Evolutionary conservation across 2,888 invertebrate genomes (phyloP).

Genomic region (Graphium colonna): DNA sequence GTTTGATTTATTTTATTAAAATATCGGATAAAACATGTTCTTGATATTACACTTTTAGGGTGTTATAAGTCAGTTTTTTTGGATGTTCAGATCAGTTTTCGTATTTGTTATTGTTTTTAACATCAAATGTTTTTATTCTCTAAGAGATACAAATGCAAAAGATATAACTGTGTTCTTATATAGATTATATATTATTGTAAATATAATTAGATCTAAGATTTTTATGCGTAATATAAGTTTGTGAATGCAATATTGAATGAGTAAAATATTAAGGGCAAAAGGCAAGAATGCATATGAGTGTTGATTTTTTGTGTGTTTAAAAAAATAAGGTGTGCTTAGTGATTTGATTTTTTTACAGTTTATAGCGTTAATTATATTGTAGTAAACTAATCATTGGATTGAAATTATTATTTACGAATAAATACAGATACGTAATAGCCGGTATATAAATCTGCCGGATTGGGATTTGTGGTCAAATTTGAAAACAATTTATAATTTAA

Average conservation of each 20-base stretch:
- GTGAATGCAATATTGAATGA: not conserved
- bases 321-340: not conserved
- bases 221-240: not conserved
- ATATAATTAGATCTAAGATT: not conserved
- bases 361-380: not conserved
- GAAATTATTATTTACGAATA: too few species aligned
- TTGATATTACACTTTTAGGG: too few species aligned
- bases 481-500: too few species aligned
- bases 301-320: not conserved
- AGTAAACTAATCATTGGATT: too few species aligned
- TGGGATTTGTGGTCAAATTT: too few species aligned
- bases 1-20: too few species aligned
- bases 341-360: not conserved
- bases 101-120: too few species aligned
- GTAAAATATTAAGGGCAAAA: not conserved
- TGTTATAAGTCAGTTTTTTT: too few species aligned
- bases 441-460: too few species aligned
- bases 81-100: too few species aligned
- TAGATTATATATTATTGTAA: constrained; percentile 4
- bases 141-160: not conserved
- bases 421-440: too few species aligned
- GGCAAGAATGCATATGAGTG: not conserved
- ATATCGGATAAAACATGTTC: too few species aligned
- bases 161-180: constrained; percentile 6
- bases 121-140: not conserved